A percentile compares a stretch with the other conserved stretches of the same genome.
Evolutionary conservation across 2,888 invertebrate species (phyloP).

Genomic region (Stenotaenia linearis): DNA sequence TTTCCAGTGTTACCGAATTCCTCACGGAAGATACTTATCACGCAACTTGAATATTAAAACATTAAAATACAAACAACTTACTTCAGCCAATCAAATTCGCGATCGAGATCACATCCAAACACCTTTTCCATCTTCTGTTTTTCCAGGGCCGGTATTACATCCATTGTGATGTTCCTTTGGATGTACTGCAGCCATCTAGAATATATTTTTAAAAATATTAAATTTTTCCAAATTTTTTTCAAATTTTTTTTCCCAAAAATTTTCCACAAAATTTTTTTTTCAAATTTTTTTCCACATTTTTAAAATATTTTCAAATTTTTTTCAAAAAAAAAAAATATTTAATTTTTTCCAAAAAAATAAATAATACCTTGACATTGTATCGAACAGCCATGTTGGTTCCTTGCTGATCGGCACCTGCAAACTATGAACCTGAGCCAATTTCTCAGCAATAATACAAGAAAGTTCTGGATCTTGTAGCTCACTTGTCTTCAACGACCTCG

Average conservation of each 20-base stretch:
- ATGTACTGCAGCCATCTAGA: slow-evolving; percentile 37
- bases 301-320: not conserved
- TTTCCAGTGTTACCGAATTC: not conserved
- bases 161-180: slow-evolving; percentile 35
- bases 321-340: too few relatives aligned
- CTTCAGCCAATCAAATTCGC: slow-evolving; percentile 67
- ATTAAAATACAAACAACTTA: slow-evolving; percentile 47
- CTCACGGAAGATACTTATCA: not conserved
- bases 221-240: not conserved
- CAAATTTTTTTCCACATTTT: not conserved
- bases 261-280: not conserved
- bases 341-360: slow-evolving; percentile 42
- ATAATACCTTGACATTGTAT: slow-evolving; percentile 73
- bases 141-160: slow-evolving; percentile 35
- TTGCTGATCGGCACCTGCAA: slow-evolving; percentile 93
- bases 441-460: slow-evolving; percentile 80
- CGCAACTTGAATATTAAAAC: not conserved
- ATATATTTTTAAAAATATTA: not conserved
- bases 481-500: slow-evolving; percentile 70
- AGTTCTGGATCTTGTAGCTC: slow-evolving; percentile 75
- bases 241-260: not conserved
- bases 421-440: slow-evolving; percentile 87
- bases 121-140: slow-evolving; percentile 38
- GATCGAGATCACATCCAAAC: slow-evolving; percentile 49
- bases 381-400: slow-evolving; percentile 91